Conservation (phyloP, 2,113 vertebrate genomes). For the Vombatus ursinus region DNA sequence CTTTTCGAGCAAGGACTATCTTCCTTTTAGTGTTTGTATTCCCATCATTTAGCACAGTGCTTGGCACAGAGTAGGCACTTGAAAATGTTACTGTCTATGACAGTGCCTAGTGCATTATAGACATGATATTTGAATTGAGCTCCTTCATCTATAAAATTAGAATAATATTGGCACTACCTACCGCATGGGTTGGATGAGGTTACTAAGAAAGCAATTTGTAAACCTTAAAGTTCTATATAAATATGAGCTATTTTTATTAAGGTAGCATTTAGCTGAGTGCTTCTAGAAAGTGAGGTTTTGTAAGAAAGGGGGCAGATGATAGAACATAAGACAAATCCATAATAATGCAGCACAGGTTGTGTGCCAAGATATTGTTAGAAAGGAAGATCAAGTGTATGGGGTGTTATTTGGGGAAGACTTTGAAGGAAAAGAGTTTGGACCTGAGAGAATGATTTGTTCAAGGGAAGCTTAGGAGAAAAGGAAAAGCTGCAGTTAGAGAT, state of each 20-base stretch:
- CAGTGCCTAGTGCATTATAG: neutral
- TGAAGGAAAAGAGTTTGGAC: too few relatives aligned
- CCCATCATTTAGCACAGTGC: neutral
- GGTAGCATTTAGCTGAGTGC: neutral
- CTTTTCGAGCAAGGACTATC: neutral
- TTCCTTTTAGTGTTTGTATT: neutral
- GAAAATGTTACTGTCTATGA: neutral
- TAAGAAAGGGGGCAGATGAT: neutral
- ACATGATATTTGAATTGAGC: neutral
- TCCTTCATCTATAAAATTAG: neutral
- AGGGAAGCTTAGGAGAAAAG: neutral
- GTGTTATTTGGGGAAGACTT: neutral
- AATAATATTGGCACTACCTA: neutral
- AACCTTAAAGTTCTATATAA: neutral
- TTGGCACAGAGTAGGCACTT: neutral
- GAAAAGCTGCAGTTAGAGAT: neutral
- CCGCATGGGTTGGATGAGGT: neutral
- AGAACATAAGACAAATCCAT: neutral
- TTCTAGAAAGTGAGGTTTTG: neutral
- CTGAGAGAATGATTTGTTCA: neutral
- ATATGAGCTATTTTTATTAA: neutral
- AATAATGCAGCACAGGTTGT: neutral
- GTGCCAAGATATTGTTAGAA: neutral
- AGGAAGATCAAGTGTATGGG: neutral
- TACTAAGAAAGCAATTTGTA: neutral